These are phyloP conservation scores for Penelope pileata DNA, from an alignment of 2,113 vertebrate genomes.

Conservation along the genomic window DNA sequence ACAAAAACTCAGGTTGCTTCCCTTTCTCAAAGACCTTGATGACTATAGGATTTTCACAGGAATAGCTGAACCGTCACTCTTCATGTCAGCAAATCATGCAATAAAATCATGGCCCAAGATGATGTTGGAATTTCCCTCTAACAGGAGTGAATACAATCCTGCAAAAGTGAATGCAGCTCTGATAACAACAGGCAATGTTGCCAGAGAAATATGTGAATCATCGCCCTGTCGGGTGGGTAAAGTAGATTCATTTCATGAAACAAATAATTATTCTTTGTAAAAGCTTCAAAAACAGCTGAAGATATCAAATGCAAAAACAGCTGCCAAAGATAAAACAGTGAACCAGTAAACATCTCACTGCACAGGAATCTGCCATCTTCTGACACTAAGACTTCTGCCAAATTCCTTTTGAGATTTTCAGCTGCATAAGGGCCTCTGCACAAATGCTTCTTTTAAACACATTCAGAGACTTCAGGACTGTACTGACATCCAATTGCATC, in stretches of 20 bases:
- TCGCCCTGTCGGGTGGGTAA: background rate
- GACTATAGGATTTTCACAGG: background rate
- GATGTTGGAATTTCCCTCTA: background rate
- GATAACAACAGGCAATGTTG: constrained; percentile 3
- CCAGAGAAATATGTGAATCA: constrained; percentile 30
- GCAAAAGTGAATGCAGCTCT: background rate
- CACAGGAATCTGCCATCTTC: constrained; percentile 85
- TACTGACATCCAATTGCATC: constrained; percentile 58
- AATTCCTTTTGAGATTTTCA: constrained; percentile 73
- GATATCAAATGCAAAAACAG: constrained; percentile 55
- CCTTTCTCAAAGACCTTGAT: background rate
- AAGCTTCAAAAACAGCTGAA: constrained; percentile 68
- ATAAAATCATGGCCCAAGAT: background rate
- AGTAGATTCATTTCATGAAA: constrained; percentile 41
- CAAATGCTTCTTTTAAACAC: constrained; percentile 66
- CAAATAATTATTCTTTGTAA: constrained; percentile 63
- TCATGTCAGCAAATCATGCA: background rate
- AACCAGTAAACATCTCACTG: constrained; percentile 75
- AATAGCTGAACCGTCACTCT: background rate
- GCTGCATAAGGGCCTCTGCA: constrained; percentile 56
- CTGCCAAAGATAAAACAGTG: constrained; percentile 71
- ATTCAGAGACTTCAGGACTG: constrained; percentile 49
- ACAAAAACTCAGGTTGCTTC: constrained; percentile 19
- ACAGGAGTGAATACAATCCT: background rate
- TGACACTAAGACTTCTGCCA: constrained; percentile 63